Evolutionary conservation across 2,797 vertebrate species (phyloP).

Genomic region (Eospalax fontanierii): DNA sequence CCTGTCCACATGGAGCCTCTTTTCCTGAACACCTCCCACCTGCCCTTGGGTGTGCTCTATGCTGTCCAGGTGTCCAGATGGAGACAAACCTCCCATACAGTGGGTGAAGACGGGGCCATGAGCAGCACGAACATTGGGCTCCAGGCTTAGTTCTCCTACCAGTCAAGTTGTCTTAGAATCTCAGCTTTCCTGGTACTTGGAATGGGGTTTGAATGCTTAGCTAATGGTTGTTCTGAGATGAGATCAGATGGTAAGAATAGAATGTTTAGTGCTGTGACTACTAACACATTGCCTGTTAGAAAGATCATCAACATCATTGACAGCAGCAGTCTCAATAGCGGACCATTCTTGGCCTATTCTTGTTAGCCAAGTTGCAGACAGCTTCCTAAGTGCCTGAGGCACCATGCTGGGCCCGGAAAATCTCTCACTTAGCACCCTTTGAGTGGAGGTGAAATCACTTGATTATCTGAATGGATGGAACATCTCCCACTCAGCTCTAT

Average conservation of each 20-base stretch:
- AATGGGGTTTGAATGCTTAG: not conserved
- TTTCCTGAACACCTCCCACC: constrained; percentile 31
- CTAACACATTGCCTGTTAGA: not conserved
- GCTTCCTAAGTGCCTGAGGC: not conserved
- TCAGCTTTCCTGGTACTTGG: not conserved
- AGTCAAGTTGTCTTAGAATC: not conserved
- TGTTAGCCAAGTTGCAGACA: not conserved
- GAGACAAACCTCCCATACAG: not conserved
- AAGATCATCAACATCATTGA: not conserved
- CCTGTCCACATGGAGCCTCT: not conserved
- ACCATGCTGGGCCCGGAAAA: not conserved
- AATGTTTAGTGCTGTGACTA: not conserved
- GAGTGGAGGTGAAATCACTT: not conserved
- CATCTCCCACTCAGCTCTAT: not conserved
- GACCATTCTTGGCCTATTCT: not conserved
- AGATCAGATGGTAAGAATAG: not conserved
- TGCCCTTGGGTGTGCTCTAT: constrained; percentile 9
- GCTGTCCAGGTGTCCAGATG: not conserved
- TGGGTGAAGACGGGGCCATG: not conserved
- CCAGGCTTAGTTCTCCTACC: not conserved
- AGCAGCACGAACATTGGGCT: not conserved
- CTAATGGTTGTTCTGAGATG: not conserved
- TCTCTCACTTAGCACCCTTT: not conserved
- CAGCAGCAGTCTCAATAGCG: not conserved
- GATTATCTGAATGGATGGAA: not conserved